phyloP scores from a whole-genome alignment of 2,113 vertebrate genomes.

The Silurus asotus region DNA sequence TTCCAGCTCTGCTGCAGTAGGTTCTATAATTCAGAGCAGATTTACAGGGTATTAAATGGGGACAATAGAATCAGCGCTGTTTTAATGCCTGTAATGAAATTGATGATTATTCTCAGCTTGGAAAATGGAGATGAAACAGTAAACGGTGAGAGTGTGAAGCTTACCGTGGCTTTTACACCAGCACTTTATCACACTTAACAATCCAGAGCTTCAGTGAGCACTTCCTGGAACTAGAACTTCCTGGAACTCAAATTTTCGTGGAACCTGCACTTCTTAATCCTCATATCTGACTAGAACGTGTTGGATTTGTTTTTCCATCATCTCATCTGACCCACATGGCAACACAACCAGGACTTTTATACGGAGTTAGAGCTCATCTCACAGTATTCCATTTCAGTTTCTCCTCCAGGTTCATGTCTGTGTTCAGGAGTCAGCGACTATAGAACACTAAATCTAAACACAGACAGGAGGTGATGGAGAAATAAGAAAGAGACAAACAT shows the following conservation, averaged over 20 bases:
- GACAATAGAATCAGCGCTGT: conserved; percentile 50
- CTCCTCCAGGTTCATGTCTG: not conserved
- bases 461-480: not conserved
- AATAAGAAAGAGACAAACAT: not conserved
- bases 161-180: conserved; percentile 6
- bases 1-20: not conserved
- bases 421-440: not conserved
- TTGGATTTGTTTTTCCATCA: not conserved
- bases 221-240: not conserved
- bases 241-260: too few species aligned
- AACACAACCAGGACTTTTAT: not conserved
- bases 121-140: conserved; percentile 22
- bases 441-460: not conserved
- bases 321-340: not conserved
- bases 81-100: conserved; percentile 50
- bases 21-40: conserved; percentile 47
- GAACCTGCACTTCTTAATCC: too few species aligned
- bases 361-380: not conserved
- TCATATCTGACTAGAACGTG: too few species aligned
- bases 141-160: conserved; percentile 13
- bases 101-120: conserved; percentile 22
- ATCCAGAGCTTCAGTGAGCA: not conserved
- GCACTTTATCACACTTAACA: not conserved
- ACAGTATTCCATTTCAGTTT: not conserved
- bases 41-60: conserved; percentile 61